Conservation (phyloP, 1,140 invertebrate genomes). For the Pachyrhynchus sulphureomaculatus region DNA sequence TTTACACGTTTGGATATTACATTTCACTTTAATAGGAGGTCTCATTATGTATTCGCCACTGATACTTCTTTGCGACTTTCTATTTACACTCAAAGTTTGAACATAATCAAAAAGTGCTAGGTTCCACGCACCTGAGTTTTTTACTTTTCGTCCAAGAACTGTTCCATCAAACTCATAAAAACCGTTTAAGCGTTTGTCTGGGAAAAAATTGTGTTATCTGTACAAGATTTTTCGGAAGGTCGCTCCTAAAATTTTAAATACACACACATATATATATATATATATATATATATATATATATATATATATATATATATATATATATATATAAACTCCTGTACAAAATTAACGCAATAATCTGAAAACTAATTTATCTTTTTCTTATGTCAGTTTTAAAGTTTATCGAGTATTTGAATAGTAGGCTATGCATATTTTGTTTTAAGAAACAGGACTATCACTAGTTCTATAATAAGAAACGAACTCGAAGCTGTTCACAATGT, state of each 20-base stretch:
- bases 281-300: too few relatives aligned
- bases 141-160: conserved; percentile 60
- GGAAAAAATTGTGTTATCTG: conserved; percentile 79
- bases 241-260: conserved; percentile 57
- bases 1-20: conserved; percentile 71
- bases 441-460: too few relatives aligned
- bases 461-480: too few relatives aligned
- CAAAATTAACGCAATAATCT: too few relatives aligned
- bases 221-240: conserved; percentile 61
- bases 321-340: too few relatives aligned
- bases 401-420: too few relatives aligned
- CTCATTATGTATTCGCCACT: conserved; percentile 48
- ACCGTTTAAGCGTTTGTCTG: conserved; percentile 71
- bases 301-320: too few relatives aligned
- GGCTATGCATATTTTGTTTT: too few relatives aligned
- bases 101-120: conserved; percentile 70
- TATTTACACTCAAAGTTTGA: conserved; percentile 73
- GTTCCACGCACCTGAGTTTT: conserved; percentile 70
- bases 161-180: conserved; percentile 66
- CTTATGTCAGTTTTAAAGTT: too few relatives aligned
- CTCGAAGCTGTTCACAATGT: too few relatives aligned
- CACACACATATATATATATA: background rate
- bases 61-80: conserved; percentile 51
- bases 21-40: conserved; percentile 61
- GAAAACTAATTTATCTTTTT: too few relatives aligned